A percentile compares a stretch with the other conserved stretches of the same genome.
These are phyloP conservation scores for Coreoperca whiteheadi DNA, from an alignment of 2,113 vertebrate species.

Conservation along the genomic window DNA sequence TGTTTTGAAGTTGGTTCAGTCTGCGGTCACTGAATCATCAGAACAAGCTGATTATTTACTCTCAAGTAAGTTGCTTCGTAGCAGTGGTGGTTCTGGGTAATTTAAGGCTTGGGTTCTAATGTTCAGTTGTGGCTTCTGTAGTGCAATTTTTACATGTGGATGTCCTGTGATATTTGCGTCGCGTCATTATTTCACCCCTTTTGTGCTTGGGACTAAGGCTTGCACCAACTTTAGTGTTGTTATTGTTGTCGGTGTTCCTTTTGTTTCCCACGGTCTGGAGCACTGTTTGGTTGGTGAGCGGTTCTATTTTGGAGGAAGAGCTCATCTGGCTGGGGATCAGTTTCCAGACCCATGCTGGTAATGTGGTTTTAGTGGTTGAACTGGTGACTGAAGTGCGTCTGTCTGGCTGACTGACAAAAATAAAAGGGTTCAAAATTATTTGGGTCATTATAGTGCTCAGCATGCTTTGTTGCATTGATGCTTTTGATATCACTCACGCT, in stretches of 20 bases:
- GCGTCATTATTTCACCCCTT: constrained; percentile 27
- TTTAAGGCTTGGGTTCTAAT: not conserved
- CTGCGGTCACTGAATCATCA: constrained; percentile 11
- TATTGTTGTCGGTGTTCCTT: constrained; percentile 18
- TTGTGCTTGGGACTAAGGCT: not conserved
- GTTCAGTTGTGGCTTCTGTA: constrained; percentile 27
- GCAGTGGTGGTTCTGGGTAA: constrained; percentile 20
- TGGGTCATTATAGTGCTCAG: not conserved
- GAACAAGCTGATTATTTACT: not conserved
- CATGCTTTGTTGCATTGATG: not conserved
- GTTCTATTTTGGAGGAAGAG: constrained; percentile 12
- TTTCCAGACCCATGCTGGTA: constrained; percentile 46
- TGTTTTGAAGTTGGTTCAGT: not conserved
- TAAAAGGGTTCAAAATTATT: constrained; percentile 13
- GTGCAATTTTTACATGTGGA: constrained; percentile 29
- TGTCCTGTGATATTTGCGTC: constrained; percentile 24
- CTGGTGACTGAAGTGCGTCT: constrained; percentile 29
- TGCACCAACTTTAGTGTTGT: not conserved
- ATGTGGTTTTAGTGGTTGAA: constrained; percentile 44
- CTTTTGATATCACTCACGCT: constrained; percentile 1
- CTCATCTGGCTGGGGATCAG: constrained; percentile 37
- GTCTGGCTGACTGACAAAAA: constrained; percentile 32
- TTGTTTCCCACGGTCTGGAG: constrained; percentile 44
- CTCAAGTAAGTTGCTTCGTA: not conserved
- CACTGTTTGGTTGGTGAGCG: not conserved